Evolutionary conservation across 1,140 invertebrate genomes (phyloP), one percentile per base, ranked within the genome.

Genomic region (Augochlora pura): DNA sequence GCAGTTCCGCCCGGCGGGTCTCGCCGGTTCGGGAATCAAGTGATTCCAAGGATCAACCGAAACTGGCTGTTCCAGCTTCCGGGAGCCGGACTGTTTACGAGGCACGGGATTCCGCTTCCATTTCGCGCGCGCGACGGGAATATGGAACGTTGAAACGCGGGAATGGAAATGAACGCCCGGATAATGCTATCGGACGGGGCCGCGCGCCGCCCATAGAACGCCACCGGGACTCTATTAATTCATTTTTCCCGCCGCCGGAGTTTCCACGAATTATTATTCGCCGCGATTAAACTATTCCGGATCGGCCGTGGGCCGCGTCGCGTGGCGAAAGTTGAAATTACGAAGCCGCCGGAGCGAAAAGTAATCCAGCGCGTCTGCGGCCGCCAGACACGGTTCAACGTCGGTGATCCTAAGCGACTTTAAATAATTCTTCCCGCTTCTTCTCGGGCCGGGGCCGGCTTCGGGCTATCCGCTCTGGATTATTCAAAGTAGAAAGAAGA

Each of bases 21-120:
- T 14, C 42, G 3, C 14, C 54, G 21, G 21, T 72, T 74, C 46
- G 68, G 68, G 65, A 73, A 86, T 83, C 77, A 74, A 77, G 79
- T 67, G 84, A 86, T 86, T 82, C 63, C 16, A 16, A 57, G 66
- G 52, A 79, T 81, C 73, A 81, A 70, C 38, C 27, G 25, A 27
- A 65, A 65, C 21, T 46, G 7, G 23, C 42, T 46, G 42, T 63
- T 49, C 65, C 39, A 7, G 39, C n/a, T 81, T 23, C 80, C 63
- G 23, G 42, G 42, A 32, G 25, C 10, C 6, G 46, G 8, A 57
- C 69, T 64, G 76, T 78, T 72, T 78, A 72, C 69, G 68, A 72
- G 57, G 16, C 32, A 32, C 6, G 12, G 42, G n/a, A 49, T 64
- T 72, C 23, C 68, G 68, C 32, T 39, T 23, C 60, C 9, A 65